Conservation (phyloP, 2,888 invertebrate species). For the Dusona sp. region DNA sequence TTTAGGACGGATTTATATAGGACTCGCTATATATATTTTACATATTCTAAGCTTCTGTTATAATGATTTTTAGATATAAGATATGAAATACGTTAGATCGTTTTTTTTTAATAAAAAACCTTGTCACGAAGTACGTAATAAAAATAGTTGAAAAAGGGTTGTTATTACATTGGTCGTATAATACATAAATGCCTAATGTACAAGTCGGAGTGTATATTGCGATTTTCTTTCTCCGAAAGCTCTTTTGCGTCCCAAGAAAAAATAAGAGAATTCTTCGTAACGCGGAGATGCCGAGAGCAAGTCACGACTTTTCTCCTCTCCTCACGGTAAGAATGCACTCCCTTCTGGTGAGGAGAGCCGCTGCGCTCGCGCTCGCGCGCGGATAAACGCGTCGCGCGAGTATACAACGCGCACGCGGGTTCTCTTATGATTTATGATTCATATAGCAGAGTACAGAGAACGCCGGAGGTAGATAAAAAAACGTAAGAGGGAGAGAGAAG, state of each 20-base stretch:
- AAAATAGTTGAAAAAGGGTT: conserved; percentile 14
- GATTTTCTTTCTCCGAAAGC: conserved; percentile 33
- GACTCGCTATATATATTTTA: background rate
- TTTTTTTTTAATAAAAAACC: background rate
- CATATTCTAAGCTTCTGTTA: background rate
- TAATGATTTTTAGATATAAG: background rate
- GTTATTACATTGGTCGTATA: conserved; percentile 1
- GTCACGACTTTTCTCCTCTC: conserved; percentile 46
- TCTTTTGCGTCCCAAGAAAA: conserved; percentile 38
- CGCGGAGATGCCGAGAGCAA: conserved; percentile 36
- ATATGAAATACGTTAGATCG: background rate
- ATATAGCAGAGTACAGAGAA: conserved; percentile 46
- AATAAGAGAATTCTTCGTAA: conserved; percentile 37
- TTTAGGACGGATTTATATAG: background rate
- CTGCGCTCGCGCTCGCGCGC: conserved; percentile 24
- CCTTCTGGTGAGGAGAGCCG: conserved; percentile 37
- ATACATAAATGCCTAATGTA: conserved; percentile 11
- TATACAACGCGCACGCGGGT: conserved; percentile 34
- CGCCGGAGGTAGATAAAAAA: conserved; percentile 34
- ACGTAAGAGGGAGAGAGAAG: conserved; percentile 41
- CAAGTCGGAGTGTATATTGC: conserved; percentile 13
- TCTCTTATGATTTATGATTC: conserved; percentile 70
- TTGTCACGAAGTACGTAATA: background rate
- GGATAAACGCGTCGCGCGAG: conserved; percentile 55
- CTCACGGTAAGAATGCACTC: conserved; percentile 48